Percentiles rank a stretch among this genome's conserved stretches.
Evolutionary conservation across 2,113 vertebrate genomes (phyloP).

Genomic region (Syngnathus typhle): DNA sequence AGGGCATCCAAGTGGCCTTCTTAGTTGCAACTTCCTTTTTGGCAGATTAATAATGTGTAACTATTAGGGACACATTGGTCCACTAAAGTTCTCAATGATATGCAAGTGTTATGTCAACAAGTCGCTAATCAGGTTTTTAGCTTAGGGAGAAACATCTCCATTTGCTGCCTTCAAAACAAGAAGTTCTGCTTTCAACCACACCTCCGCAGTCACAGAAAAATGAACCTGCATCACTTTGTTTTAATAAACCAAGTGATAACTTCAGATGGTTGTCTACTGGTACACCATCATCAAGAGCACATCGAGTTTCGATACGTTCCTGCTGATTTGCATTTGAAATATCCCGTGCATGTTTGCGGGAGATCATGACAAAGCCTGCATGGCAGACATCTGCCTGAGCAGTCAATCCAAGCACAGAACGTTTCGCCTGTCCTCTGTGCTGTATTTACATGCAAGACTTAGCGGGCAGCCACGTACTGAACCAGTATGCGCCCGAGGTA

Average conservation of each 20-base stretch:
- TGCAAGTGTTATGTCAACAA: too few species aligned
- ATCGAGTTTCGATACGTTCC: too few species aligned
- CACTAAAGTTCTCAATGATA: neutral
- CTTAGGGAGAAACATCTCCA: too few species aligned
- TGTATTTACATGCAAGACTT: slow-evolving; percentile 22
- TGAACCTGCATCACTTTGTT: neutral
- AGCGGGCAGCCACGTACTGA: slow-evolving; percentile 13
- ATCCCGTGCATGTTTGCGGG: neutral
- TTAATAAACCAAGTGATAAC: neutral
- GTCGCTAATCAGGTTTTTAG: too few species aligned
- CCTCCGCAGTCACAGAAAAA: neutral
- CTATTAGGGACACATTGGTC: neutral
- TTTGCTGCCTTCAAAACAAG: too few species aligned
- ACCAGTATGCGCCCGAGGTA: slow-evolving; percentile 10
- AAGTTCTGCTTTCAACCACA: too few species aligned
- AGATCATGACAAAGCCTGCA: neutral
- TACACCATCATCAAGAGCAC: too few species aligned
- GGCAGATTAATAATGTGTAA: neutral
- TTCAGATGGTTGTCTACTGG: neutral
- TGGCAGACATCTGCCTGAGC: neutral
- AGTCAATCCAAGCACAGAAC: slow-evolving; percentile 32
- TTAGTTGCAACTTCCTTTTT: neutral
- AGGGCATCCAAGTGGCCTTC: too few species aligned
- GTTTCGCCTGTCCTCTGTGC: slow-evolving; percentile 25
- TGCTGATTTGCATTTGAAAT: neutral